These are phyloP conservation scores for Aplysina aerophoba DNA, from an alignment of 37 sponge, comb jelly and placozoan species.

Conservation along the genomic window DNA sequence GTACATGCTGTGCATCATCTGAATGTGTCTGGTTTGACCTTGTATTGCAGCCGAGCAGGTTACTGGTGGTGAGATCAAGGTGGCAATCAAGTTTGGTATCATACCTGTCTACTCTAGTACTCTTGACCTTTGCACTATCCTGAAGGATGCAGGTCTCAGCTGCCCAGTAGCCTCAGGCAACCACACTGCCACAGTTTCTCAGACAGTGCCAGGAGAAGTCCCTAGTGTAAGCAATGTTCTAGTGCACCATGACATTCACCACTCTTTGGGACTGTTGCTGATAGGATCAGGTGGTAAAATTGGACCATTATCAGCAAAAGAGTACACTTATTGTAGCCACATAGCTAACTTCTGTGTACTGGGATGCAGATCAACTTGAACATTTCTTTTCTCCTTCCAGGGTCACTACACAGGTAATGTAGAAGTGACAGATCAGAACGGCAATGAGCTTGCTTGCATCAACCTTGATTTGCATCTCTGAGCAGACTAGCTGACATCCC, in stretches of 20 bases:
- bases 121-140: constrained; percentile 40
- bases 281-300: no score
- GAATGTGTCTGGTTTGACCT: not conserved
- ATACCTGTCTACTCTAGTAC: constrained; percentile 22
- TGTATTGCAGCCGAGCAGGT: constrained; percentile 34
- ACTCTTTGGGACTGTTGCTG: no score
- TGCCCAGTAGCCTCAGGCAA: constrained; percentile 50
- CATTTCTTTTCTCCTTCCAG: not conserved
- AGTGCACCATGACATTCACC: no score
- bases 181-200: not conserved
- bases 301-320: no score
- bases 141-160: not conserved
- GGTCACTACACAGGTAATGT: constrained; percentile 44
- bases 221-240: constrained; percentile 9
- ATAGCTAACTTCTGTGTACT: no score
- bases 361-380: no score
- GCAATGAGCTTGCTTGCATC: constrained; percentile 45
- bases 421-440: constrained; percentile 35
- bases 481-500: not conserved
- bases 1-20: no score
- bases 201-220: not conserved
- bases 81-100: constrained; percentile 31
- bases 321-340: no score
- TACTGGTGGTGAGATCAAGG: constrained; percentile 35
- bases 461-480: constrained; percentile 36